phyloP scores from a whole-genome alignment of 2,888 invertebrate genomes.

The Drosophila ezoana region DNA sequence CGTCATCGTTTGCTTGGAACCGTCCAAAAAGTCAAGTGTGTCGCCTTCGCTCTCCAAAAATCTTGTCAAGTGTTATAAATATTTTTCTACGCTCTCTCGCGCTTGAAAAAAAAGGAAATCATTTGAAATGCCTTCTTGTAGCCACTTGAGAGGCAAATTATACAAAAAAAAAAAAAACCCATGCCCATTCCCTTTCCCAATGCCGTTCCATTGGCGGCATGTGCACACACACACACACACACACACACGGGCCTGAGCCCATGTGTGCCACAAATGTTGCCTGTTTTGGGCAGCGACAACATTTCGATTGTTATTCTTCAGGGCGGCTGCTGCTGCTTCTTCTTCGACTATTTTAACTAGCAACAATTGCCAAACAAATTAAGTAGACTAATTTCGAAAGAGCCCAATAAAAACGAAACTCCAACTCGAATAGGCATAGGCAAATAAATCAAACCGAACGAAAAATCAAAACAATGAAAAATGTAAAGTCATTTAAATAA shows the following conservation, averaged over 20 bases:
- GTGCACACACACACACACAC: constrained; percentile 8
- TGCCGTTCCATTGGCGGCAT: constrained; percentile 34
- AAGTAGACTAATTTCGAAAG: constrained; percentile 61
- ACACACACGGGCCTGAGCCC: not conserved
- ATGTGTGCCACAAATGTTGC: constrained; percentile 78
- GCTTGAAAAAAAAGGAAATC: constrained; percentile 45
- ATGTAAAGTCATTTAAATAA: constrained; percentile 28
- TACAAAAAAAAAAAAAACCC: constrained; percentile 3
- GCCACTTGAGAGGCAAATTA: constrained; percentile 61
- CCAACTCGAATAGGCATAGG: constrained; percentile 21
- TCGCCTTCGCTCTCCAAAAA: constrained; percentile 59
- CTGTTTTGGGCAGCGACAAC: constrained; percentile 42
- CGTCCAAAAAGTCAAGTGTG: constrained; percentile 50
- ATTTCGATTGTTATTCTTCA: constrained; percentile 27
- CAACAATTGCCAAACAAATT: constrained; percentile 53
- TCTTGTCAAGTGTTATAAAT: constrained; percentile 80
- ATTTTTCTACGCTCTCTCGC: constrained; percentile 66
- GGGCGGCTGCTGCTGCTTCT: constrained; percentile 5
- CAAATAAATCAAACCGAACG: constrained; percentile 52
- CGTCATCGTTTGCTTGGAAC: constrained; percentile 24
- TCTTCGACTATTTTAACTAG: constrained; percentile 45
- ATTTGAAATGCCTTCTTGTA: constrained; percentile 60
- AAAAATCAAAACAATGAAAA: constrained; percentile 55
- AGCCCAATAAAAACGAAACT: constrained; percentile 45
- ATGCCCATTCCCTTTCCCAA: constrained; percentile 11